phyloP scores from a whole-genome alignment of 2,888 invertebrate species.

The Drosophila silvestris region DNA sequence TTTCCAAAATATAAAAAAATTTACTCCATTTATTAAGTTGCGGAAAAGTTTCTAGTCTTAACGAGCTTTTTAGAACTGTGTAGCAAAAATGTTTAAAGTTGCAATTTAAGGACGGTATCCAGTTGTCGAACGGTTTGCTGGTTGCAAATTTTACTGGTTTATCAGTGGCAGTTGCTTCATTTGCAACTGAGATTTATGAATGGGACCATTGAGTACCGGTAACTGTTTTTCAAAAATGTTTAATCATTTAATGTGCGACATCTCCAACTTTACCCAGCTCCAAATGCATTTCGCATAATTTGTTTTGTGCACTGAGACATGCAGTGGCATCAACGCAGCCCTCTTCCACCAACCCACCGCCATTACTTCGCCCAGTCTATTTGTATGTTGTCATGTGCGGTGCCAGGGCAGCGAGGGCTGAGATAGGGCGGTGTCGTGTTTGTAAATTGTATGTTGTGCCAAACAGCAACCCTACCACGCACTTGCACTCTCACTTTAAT shows the following conservation, averaged over 20 bases:
- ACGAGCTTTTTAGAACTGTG: neutral
- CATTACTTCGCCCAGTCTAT: constrained; percentile 33
- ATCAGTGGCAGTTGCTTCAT: neutral
- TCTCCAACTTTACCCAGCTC: constrained; percentile 44
- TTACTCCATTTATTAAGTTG: neutral
- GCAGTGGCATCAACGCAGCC: constrained; percentile 43
- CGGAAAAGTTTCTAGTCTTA: neutral
- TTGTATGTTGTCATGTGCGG: constrained; percentile 58
- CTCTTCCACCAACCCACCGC: constrained; percentile 12
- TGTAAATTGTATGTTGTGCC: constrained; percentile 36
- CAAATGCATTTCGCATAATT: constrained; percentile 78
- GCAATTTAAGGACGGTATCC: neutral
- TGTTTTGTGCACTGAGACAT: constrained; percentile 73
- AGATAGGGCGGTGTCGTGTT: constrained; percentile 12
- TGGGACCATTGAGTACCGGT: constrained; percentile 24
- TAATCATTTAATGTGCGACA: constrained; percentile 71
- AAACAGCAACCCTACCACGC: constrained; percentile 49
- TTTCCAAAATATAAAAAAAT: neutral
- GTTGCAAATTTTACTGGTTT: neutral
- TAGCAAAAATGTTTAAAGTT: neutral
- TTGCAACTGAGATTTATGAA: constrained; percentile 20
- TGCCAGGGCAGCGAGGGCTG: constrained; percentile 10
- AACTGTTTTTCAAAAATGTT: constrained; percentile 31
- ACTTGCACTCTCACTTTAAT: constrained; percentile 76
- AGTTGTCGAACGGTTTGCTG: neutral